These are phyloP conservation scores for Vesta saturnalis DNA, from an alignment of 2,888 invertebrate species.

Conservation along the genomic window DNA sequence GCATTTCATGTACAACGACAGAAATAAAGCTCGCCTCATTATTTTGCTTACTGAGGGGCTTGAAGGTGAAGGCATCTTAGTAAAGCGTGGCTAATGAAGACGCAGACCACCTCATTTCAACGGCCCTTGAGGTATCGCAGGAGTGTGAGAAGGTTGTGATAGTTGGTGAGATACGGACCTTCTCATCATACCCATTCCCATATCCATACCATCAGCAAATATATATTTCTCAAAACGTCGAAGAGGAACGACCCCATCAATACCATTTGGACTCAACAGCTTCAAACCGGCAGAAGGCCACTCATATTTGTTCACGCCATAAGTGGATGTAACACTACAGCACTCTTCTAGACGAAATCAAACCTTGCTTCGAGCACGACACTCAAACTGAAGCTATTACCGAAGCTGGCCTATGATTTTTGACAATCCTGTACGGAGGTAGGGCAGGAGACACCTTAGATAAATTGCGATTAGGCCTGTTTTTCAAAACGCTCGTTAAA, in stretches of 20 bases:
- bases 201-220: background rate
- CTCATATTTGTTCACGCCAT: background rate
- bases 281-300: background rate
- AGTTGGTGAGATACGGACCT: background rate
- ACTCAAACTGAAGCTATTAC: background rate
- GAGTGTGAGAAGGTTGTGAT: background rate
- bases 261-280: background rate
- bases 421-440: background rate
- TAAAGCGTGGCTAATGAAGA: background rate
- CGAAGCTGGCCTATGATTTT: background rate
- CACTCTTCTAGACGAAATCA: background rate
- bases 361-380: background rate
- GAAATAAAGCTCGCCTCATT: background rate
- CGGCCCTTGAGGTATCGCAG: background rate
- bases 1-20: background rate
- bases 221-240: background rate
- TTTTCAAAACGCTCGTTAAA: background rate
- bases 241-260: background rate
- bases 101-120: background rate
- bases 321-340: too few species aligned
- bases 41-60: background rate
- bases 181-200: background rate
- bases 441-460: background rate
- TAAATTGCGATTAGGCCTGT: background rate
- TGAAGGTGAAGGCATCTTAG: background rate